Base-by-base conservation (phyloP, 2,113 vertebrate species). In the Myocastor coypus region DNA sequence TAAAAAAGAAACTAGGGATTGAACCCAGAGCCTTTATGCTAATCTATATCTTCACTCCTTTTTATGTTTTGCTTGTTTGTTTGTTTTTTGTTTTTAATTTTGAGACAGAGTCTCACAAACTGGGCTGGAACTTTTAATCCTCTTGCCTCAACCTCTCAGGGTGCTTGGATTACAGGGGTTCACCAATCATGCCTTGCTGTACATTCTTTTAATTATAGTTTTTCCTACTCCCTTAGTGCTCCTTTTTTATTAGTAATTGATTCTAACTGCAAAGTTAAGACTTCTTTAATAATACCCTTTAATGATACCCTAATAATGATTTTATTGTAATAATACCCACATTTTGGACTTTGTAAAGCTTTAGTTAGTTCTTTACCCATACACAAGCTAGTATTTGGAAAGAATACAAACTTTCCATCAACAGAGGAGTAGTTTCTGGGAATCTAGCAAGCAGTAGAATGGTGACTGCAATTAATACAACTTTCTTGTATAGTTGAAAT, bases 191-290 rank as follows among this genome's bases (percentile, higher is more conserved):
- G 24, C 28, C 30, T 63, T 32, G 30, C 34, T 63, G 3, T 81
- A n/a, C 52, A 77, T 83, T 85, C 63, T 78, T 19, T 87, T 94
- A 61, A 73, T 80, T 92, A 68, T 80, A 75, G 66, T 50, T 89
- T 52, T 80, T 88, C 50, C 22, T 87, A 40, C 7, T 85, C 5
- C 9, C 87, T 83, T 92, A 34, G 42, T 90, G 69, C n/a, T 93
- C 5, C 0, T 78, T 88, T 96, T 94, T 91, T 80, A 2, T 95
- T 94, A 46, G 10, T 83, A 85, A 37, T 78, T 95, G 73, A 88
- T 66, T 95, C 59, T 96, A 96, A 94, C 30, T 77, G 63, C 34
- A 90, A 93, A 90, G 81, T 90, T 95, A 68, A 78, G 64, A 66
- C 11, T 57, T 95, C 85, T 73, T 95, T 68, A 73, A 80, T 55